phyloP scores from a whole-genome alignment of 2,888 invertebrate species.

The Netelia fuscicornis region DNA sequence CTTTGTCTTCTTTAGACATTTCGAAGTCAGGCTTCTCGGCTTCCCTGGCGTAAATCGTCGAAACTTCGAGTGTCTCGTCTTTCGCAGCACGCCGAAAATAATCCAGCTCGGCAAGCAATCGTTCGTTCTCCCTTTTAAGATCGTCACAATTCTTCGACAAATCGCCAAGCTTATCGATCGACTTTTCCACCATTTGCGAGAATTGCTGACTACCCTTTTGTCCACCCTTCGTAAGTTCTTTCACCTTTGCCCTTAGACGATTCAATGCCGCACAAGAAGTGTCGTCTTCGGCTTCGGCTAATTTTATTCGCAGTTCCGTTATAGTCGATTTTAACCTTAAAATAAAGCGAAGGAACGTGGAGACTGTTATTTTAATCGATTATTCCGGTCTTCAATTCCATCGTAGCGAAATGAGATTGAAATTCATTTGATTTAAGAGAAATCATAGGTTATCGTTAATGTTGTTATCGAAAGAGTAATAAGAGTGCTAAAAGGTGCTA shows the following conservation, averaged over 20 bases:
- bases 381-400: not conserved
- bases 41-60: not conserved
- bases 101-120: constrained; percentile 69
- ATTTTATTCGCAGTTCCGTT: constrained; percentile 73
- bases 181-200: constrained; percentile 75
- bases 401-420: not conserved
- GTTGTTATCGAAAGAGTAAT: not conserved
- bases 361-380: not conserved
- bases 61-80: not conserved
- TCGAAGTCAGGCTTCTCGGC: not conserved
- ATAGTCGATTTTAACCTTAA: constrained; percentile 77
- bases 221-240: constrained; percentile 78
- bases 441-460: not conserved
- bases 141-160: constrained; percentile 76
- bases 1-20: constrained; percentile 21
- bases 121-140: constrained; percentile 75
- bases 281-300: constrained; percentile 77
- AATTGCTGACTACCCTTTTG: constrained; percentile 75
- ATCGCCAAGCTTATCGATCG: constrained; percentile 77
- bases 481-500: not conserved
- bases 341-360: not conserved
- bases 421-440: not conserved
- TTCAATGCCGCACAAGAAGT: constrained; percentile 79
- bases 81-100: constrained; percentile 58
- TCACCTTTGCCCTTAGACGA: constrained; percentile 79